Percentiles rank a stretch among this genome's conserved stretches.
phyloP scores from a whole-genome alignment of 53 echinoderm and acorn worm genomes.

The Apostichopus leukothele region DNA sequence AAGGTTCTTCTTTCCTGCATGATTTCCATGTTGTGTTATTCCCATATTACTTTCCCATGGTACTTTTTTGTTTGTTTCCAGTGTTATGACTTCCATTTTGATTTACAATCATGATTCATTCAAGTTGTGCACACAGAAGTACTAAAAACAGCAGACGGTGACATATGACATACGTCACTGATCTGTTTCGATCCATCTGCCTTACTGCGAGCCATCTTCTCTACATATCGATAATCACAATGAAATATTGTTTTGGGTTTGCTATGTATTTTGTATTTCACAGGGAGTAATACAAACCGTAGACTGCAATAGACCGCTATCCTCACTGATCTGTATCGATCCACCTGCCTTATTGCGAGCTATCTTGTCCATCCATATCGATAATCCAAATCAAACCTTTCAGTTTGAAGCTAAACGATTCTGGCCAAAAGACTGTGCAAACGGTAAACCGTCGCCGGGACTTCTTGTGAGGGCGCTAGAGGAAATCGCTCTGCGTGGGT shows the following conservation, averaged over 20 bases:
- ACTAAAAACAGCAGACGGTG: too few species aligned
- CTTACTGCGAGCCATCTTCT: constrained; percentile 64
- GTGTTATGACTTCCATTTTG: too few species aligned
- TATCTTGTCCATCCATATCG: constrained; percentile 72
- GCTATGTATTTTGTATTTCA: neutral
- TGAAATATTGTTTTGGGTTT: constrained; percentile 52
- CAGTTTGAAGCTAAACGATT: constrained; percentile 85
- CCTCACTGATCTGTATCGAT: constrained; percentile 55
- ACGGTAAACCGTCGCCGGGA: constrained; percentile 72
- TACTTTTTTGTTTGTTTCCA: too few species aligned
- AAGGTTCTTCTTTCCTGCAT: too few species aligned
- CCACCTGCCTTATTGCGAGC: constrained; percentile 66
- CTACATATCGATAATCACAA: constrained; percentile 73
- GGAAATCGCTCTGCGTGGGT: constrained; percentile 79
- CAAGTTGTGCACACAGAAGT: too few species aligned
- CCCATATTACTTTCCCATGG: too few species aligned
- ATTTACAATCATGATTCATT: too few species aligned
- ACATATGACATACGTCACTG: too few species aligned
- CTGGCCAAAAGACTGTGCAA: constrained; percentile 77
- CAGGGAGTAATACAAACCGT: constrained; percentile 31
- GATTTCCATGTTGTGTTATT: too few species aligned
- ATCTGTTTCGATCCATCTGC: constrained; percentile 71
- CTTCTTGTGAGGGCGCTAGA: constrained; percentile 86
- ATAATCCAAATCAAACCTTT: constrained; percentile 76
- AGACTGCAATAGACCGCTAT: neutral